Conservation (phyloP, 2,888 invertebrate genomes). For the Acleris emargana region DNA sequence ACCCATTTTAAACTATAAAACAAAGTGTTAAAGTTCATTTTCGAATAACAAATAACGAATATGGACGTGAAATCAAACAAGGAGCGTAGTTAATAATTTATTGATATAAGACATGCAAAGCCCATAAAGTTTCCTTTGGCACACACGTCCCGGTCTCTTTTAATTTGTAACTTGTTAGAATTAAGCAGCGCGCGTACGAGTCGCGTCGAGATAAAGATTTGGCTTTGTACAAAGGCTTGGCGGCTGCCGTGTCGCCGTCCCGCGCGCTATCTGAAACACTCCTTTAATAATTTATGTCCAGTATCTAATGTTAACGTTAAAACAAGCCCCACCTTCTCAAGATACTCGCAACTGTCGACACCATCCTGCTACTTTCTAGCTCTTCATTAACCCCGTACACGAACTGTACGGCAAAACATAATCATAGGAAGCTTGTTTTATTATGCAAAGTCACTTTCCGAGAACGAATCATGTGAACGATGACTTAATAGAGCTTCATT, state of each 20-base stretch:
- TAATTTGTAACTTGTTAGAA: constrained; percentile 82
- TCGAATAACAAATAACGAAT: constrained; percentile 61
- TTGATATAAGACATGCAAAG: constrained; percentile 83
- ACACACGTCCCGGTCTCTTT: constrained; percentile 79
- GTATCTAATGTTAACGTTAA: constrained; percentile 48
- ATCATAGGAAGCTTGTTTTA: constrained; percentile 2
- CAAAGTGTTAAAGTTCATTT: constrained; percentile 64
- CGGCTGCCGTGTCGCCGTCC: constrained; percentile 55
- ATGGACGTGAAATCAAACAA: constrained; percentile 79
- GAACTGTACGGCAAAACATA: not conserved
- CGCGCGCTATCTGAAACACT: constrained; percentile 48
- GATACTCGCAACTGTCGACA: constrained; percentile 10
- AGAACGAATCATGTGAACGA: constrained; percentile 54
- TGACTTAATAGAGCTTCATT: constrained; percentile 70
- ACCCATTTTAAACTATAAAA: constrained; percentile 64
- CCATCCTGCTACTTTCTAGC: constrained; percentile 2
- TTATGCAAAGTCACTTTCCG: constrained; percentile 22
- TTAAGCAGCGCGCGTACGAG: constrained; percentile 58
- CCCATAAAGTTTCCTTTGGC: constrained; percentile 82
- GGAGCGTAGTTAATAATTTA: constrained; percentile 82
- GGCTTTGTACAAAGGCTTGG: constrained; percentile 52
- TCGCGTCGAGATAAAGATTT: constrained; percentile 71
- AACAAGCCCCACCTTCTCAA: constrained; percentile 19
- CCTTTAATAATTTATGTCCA: constrained; percentile 50
- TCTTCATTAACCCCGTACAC: constrained; percentile 1